Conservation (phyloP, 2,888 invertebrate genomes). For the Chloroclysta siterata region DNA sequence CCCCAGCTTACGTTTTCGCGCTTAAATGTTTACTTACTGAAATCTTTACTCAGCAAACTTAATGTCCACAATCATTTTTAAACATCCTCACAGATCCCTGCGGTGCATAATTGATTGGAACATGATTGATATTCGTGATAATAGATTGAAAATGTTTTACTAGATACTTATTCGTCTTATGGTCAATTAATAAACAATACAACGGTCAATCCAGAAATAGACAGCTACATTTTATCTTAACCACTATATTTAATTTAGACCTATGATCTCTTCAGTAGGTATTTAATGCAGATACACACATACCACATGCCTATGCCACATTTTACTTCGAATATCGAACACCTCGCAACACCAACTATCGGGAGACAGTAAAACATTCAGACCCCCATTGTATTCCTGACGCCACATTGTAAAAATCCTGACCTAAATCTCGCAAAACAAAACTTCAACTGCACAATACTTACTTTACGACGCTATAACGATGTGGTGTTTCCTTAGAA, state of each 20-base stretch:
- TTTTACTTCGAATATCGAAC: constrained; percentile 33
- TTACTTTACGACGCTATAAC: constrained; percentile 82
- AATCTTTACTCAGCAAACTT: constrained; percentile 11
- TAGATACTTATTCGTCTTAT: neutral
- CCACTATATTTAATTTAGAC: neutral
- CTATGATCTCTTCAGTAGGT: too few species aligned
- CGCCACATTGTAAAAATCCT: constrained; percentile 82
- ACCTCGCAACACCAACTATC: constrained; percentile 47
- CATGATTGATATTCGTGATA: constrained; percentile 1
- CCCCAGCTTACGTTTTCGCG: constrained; percentile 38
- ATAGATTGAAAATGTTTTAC: neutral
- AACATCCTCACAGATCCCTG: neutral
- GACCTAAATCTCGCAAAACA: constrained; percentile 83
- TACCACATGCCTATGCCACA: constrained; percentile 19
- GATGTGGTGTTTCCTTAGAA: constrained; percentile 84
- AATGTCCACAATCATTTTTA: constrained; percentile 14
- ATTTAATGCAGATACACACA: neutral
- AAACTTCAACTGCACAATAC: constrained; percentile 78
- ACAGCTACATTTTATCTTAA: neutral
- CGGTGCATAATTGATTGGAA: constrained; percentile 8
- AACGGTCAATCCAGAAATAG: neutral
- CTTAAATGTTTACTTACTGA: constrained; percentile 21
- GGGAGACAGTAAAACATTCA: constrained; percentile 66
- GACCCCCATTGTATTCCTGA: constrained; percentile 68
- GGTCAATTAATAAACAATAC: neutral